These are phyloP conservation scores for Erythrocercus mccallii DNA, from an alignment of 2,113 vertebrate genomes.

Conservation along the genomic window DNA sequence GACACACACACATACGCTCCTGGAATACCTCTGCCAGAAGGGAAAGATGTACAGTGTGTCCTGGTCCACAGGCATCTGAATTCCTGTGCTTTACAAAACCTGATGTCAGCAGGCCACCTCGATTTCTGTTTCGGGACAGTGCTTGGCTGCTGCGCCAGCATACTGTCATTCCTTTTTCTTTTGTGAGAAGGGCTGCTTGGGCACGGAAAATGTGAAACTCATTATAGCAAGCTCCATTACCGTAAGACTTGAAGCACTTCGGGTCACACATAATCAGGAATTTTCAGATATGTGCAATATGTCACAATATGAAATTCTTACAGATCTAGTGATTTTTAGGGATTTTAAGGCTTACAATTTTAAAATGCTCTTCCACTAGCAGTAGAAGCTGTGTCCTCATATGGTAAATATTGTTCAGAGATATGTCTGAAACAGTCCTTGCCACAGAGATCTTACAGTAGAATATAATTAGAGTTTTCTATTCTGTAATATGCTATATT, in stretches of 20 bases:
- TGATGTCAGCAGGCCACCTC: fast-evolving
- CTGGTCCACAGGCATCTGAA: fast-evolving
- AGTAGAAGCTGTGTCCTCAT: neutral
- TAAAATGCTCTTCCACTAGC: neutral
- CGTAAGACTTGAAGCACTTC: neutral
- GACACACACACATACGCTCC: fast-evolving
- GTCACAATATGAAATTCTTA: neutral
- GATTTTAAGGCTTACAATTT: neutral
- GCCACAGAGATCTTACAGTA: neutral
- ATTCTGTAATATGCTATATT: neutral
- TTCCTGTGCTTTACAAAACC: neutral
- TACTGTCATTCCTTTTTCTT: fast-evolving
- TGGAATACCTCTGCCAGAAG: neutral
- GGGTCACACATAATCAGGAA: neutral
- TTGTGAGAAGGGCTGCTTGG: neutral
- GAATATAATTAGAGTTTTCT: neutral
- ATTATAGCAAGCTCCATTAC: fast-evolving
- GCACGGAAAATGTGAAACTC: neutral
- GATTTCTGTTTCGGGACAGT: fast-evolving
- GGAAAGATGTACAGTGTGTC: fast-evolving
- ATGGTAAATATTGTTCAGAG: neutral
- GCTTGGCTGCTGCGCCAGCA: fast-evolving
- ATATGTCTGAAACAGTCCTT: neutral
- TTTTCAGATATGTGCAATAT: neutral
- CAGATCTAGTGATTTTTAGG: neutral